Percentiles rank a stretch among this genome's conserved stretches.
Evolutionary conservation across 2,113 vertebrate species (phyloP).

Genomic region (Pithys albifrons): DNA sequence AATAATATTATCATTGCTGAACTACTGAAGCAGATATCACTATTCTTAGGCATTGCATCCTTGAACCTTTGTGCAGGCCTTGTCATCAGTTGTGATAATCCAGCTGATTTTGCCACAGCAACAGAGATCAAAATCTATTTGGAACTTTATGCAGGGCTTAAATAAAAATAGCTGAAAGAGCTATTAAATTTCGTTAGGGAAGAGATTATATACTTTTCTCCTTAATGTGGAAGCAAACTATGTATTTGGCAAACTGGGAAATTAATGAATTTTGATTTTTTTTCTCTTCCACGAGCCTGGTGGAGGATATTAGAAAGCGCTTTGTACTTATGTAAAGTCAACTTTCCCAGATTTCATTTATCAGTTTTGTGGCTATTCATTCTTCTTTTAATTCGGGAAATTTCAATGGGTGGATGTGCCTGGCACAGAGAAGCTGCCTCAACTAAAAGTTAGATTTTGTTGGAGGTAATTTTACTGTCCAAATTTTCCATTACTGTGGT

Average conservation of each 20-base stretch:
- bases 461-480: neutral
- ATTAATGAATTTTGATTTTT: neutral
- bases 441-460: neutral
- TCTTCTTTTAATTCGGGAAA: neutral
- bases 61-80: neutral
- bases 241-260: neutral
- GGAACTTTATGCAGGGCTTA: neutral
- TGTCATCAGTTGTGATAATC: neutral
- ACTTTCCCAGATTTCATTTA: neutral
- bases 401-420: neutral
- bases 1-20: fast-evolving
- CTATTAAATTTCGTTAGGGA: neutral
- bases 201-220: neutral
- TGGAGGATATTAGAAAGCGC: neutral
- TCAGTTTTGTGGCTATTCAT: neutral
- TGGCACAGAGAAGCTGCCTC: neutral
- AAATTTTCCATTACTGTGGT: neutral
- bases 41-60: neutral
- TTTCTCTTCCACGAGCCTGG: neutral
- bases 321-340: neutral
- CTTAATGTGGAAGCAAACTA: neutral
- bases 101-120: neutral
- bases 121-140: neutral
- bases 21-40: neutral
- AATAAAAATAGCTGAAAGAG: neutral